Evolutionary conservation across 2,797 vertebrate genomes (phyloP).

Genomic region (Sebastes umbrosus): DNA sequence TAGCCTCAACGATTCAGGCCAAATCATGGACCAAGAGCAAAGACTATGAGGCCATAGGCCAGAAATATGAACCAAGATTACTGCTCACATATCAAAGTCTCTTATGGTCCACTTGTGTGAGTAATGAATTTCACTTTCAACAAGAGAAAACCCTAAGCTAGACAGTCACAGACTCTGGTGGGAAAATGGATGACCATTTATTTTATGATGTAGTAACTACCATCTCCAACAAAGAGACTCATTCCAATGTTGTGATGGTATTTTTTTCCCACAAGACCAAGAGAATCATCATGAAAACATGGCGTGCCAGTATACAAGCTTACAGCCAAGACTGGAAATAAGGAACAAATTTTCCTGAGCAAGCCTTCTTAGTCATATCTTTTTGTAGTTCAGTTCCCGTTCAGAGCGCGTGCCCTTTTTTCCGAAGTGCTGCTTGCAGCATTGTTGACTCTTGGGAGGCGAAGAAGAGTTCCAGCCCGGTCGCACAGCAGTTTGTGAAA

Average conservation of each 20-base stretch:
- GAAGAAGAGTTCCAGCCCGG: too few relatives aligned
- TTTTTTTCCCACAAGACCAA: conserved; percentile 15
- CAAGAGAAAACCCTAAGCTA: not conserved
- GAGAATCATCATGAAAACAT: conserved; percentile 5
- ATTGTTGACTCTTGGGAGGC: not conserved
- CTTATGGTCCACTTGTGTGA: not conserved
- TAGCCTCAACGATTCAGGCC: not conserved
- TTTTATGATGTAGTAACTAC: not conserved
- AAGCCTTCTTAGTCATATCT: not conserved
- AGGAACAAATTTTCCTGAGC: not conserved
- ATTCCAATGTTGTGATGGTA: conserved; percentile 33
- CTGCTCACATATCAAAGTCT: not conserved
- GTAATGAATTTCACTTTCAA: not conserved
- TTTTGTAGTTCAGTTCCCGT: not conserved
- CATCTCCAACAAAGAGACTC: not conserved
- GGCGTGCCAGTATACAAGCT: not conserved
- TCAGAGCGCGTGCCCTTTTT: too few relatives aligned
- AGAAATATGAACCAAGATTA: not conserved
- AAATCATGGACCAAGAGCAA: not conserved
- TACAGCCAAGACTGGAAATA: not conserved
- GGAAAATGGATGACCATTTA: not conserved
- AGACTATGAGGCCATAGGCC: not conserved
- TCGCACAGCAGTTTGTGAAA: too few relatives aligned
- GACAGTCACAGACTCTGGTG: not conserved
- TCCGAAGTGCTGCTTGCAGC: not conserved